A percentile compares a stretch with the other conserved stretches of the same genome.
Evolutionary conservation across 2,888 invertebrate genomes (phyloP).

Genomic region (Scaptomyza caliginosa): DNA sequence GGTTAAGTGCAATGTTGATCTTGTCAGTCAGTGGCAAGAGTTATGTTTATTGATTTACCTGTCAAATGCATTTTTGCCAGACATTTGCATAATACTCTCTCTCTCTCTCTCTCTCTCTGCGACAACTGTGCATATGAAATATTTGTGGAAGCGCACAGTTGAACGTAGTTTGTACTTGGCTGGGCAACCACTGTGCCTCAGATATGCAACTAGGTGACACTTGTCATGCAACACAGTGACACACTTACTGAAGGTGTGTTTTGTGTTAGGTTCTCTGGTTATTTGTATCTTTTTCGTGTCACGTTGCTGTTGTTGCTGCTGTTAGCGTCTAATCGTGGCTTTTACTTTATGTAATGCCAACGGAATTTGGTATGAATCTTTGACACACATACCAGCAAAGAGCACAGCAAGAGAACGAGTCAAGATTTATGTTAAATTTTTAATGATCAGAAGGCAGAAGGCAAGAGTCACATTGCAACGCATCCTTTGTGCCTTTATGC

Average conservation of each 20-base stretch:
- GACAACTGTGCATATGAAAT: constrained; percentile 28
- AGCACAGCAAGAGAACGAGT: neutral
- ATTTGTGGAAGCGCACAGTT: constrained; percentile 36
- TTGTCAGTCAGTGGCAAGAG: constrained; percentile 53
- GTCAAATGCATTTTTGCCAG: constrained; percentile 61
- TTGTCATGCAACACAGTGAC: constrained; percentile 53
- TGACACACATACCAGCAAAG: constrained; percentile 62
- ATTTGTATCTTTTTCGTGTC: constrained; percentile 39
- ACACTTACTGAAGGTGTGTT: constrained; percentile 52
- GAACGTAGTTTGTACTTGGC: constrained; percentile 9
- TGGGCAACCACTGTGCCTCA: constrained; percentile 49
- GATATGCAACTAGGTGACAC: constrained; percentile 59
- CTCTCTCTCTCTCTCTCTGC: neutral
- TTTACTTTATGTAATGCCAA: constrained; percentile 65
- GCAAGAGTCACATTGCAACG: constrained; percentile 38
- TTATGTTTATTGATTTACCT: constrained; percentile 77
- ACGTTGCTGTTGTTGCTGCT: constrained; percentile 19
- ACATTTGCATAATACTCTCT: constrained; percentile 53
- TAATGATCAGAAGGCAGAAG: constrained; percentile 33
- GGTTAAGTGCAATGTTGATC: constrained; percentile 62
- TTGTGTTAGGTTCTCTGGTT: constrained; percentile 46
- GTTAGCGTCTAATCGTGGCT: constrained; percentile 66
- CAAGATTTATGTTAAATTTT: constrained; percentile 61
- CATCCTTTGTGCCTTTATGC: constrained; percentile 47
- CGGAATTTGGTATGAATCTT: constrained; percentile 65